Conservation (phyloP, 1,140 invertebrate genomes). For the Tetramorium alpestre region DNA sequence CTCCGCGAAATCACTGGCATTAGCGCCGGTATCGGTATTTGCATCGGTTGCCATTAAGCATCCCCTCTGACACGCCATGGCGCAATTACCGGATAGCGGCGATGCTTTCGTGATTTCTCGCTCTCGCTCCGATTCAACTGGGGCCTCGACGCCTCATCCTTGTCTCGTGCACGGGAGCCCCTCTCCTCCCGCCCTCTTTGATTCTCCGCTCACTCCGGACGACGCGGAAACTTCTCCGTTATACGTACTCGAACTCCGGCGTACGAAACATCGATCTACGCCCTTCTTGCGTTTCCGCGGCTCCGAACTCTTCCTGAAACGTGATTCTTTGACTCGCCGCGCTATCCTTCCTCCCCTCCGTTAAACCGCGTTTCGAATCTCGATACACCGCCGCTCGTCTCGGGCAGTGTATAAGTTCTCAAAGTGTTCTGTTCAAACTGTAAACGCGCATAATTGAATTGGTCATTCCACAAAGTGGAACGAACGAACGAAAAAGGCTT, state of each 20-base stretch:
- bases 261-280: constrained; percentile 54
- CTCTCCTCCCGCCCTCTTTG: neutral
- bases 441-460: constrained; percentile 33
- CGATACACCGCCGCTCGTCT: constrained; percentile 36
- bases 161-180: neutral
- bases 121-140: constrained; percentile 52
- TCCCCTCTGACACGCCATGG: constrained; percentile 79
- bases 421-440: neutral
- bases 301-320: constrained; percentile 54
- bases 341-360: neutral
- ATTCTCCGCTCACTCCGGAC: neutral
- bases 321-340: constrained; percentile 54
- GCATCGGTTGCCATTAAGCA: constrained; percentile 82
- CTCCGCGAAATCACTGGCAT: constrained; percentile 77
- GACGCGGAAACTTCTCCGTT: constrained; percentile 51
- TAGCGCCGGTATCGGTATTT: constrained; percentile 81
- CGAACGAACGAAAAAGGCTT: neutral
- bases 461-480: neutral
- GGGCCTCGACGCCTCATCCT: neutral
- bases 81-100: constrained; percentile 79
- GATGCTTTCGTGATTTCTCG: constrained; percentile 79
- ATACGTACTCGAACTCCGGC: constrained; percentile 46
- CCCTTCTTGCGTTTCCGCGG: constrained; percentile 61
- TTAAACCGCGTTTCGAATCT: constrained; percentile 39
- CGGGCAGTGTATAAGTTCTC: constrained; percentile 3